Evolutionary conservation across 2,888 invertebrate species (phyloP).

Genomic region (Latrodectus hesperus): DNA sequence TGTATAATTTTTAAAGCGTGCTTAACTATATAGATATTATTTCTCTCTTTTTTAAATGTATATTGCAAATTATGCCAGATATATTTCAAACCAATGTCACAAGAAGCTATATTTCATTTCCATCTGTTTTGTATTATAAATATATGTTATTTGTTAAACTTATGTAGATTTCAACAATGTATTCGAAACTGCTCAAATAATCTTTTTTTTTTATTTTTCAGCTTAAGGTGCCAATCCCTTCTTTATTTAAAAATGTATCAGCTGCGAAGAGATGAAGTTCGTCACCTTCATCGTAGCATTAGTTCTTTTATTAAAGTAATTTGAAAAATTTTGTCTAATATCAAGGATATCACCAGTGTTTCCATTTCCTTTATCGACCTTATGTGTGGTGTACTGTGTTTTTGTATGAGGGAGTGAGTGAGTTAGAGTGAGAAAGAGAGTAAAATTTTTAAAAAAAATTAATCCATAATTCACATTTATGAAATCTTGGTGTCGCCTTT

Average conservation of each 20-base stretch:
- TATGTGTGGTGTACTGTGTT: background rate
- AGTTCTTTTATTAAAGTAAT: conserved; percentile 52
- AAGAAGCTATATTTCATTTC: too few relatives aligned
- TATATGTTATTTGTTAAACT: too few relatives aligned
- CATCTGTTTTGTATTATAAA: too few relatives aligned
- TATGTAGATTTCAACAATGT: too few relatives aligned
- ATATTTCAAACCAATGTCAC: conserved; percentile 54
- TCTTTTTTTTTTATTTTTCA: conserved; percentile 74
- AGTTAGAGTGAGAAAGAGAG: background rate
- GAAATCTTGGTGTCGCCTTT: too few relatives aligned
- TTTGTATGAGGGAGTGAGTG: background rate
- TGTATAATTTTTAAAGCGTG: background rate
- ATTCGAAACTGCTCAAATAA: too few relatives aligned
- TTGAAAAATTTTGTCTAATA: background rate
- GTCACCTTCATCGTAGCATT: conserved; percentile 82
- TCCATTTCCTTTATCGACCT: background rate
- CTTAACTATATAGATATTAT: background rate
- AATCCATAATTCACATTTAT: too few relatives aligned
- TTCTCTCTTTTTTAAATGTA: background rate
- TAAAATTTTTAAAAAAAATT: too few relatives aligned
- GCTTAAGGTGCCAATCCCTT: conserved; percentile 92
- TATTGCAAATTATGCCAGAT: background rate
- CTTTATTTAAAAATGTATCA: conserved; percentile 91
- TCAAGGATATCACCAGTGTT: background rate
- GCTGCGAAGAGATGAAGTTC: conserved; percentile 86